Evolutionary conservation across 2,888 invertebrate species (phyloP), one percentile per base, ranked within the genome.

Genomic region (Apodemia mormo): DNA sequence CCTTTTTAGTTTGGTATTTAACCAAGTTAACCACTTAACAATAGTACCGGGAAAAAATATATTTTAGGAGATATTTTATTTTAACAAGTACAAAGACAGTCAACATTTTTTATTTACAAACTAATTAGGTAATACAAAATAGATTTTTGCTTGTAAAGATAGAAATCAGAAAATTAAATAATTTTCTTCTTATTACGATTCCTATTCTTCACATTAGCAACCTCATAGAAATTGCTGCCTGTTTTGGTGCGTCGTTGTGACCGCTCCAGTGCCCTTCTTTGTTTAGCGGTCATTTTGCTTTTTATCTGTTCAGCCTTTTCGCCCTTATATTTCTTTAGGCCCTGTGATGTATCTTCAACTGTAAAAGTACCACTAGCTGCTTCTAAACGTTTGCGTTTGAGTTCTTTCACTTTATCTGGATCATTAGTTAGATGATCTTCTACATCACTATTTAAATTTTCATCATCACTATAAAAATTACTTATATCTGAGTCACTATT

Each of bases 141-240:
- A 61, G 10, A 30, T 12, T 30, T 30, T 33, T 30, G 14, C 14
- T 49, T 58, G 14, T 29, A 29, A 33, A 61, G 0, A 52, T 37
- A 72, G 7, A 40, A 29, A 67, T 66, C 40, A 29, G 43, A 12
- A 43, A 54, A 71, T 74, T 76, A 80, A 30, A 76, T 68, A 72
- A 78, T 78, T 78, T 88, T 94, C 79, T 95, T 96, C 82, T 95
- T 96, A 83, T 95, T 95, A 75, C 96, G 95, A 89, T 97, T 97
- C 77, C 96, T 95, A 87, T 98, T 98, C 85, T 98, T 98, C 68
- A 98, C 98, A 93, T 98, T 98, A 10, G 96, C 94, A 45, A 96
- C 95, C 94, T 97, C 97, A 86, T 98, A 98, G 84, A 98, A 98
- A 88, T 98, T 97, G 85, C 96, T 97, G 77, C 98, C 98, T 72